These are phyloP conservation scores for Laspeyria flexula DNA, from an alignment of 2,888 invertebrate species.

Conservation along the genomic window DNA sequence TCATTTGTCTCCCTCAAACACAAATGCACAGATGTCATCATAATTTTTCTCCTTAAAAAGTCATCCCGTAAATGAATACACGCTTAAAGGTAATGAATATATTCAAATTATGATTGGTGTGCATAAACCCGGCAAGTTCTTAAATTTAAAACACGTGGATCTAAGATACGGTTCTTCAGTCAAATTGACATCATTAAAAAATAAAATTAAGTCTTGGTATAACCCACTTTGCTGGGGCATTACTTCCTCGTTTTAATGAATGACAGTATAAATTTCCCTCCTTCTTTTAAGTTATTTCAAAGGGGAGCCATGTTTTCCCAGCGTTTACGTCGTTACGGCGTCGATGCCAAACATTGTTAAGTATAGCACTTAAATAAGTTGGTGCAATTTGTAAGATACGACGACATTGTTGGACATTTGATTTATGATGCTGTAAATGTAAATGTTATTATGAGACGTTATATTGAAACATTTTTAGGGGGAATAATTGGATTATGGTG, in stretches of 20 bases:
- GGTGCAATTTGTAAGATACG: conserved; percentile 36
- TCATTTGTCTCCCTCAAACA: too few relatives aligned
- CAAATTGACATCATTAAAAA: conserved; percentile 46
- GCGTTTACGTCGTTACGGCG: conserved; percentile 61
- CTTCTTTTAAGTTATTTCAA: conserved; percentile 58
- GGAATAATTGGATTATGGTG: conserved; percentile 2
- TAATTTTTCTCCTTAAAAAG: too few relatives aligned
- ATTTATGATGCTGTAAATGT: conserved; percentile 37
- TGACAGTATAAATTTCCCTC: conserved; percentile 46
- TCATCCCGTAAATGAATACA: background rate
- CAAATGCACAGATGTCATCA: too few relatives aligned
- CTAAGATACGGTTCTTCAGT: conserved; percentile 24
- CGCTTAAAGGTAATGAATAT: conserved; percentile 22
- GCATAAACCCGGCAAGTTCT: conserved; percentile 30
- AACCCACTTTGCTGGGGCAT: conserved; percentile 35
- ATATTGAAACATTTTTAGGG: conserved; percentile 6
- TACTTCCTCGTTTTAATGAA: conserved; percentile 49
- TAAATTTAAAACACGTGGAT: conserved; percentile 29
- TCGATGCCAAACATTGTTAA: conserved; percentile 67
- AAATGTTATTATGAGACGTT: conserved; percentile 8
- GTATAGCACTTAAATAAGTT: conserved; percentile 59
- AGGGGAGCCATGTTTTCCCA: conserved; percentile 60
- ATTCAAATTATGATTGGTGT: conserved; percentile 35
- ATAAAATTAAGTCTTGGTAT: conserved; percentile 41
- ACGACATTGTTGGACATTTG: conserved; percentile 18